A percentile compares a stretch with the other conserved stretches of the same genome.
These are phyloP conservation scores for Parauchenoglanis punctatus DNA, from an alignment of 2,797 vertebrate species.

Conservation along the genomic window DNA sequence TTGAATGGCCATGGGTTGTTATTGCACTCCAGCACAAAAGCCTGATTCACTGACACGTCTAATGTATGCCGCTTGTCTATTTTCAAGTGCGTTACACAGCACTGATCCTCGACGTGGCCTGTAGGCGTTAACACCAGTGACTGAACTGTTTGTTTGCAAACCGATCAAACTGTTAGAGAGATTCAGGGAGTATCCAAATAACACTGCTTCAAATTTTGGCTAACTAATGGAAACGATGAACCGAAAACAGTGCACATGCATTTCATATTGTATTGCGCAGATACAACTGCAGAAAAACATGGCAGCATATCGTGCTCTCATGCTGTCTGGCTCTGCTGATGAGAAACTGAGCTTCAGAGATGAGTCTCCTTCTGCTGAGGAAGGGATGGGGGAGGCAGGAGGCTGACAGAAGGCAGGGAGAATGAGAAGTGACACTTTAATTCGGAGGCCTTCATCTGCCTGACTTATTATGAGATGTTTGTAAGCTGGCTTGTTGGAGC, in stretches of 20 bases:
- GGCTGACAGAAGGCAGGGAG: slow-evolving; percentile 77
- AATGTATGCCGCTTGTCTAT: slow-evolving; percentile 16
- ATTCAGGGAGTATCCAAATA: not conserved
- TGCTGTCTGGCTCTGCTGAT: slow-evolving; percentile 17
- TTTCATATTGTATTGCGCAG: not conserved
- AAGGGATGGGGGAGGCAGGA: slow-evolving; percentile 45
- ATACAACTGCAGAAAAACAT: slow-evolving; percentile 3
- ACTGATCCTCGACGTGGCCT: not conserved
- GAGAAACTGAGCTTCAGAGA: slow-evolving; percentile 45
- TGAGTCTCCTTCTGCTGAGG: slow-evolving; percentile 63
- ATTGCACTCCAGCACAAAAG: slow-evolving; percentile 9
- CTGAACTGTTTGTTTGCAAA: slow-evolving; percentile 26
- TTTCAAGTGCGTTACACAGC: slow-evolving; percentile 24
- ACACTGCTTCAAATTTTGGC: not conserved
- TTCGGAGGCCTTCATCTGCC: slow-evolving; percentile 79
- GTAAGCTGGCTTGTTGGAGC: slow-evolving; percentile 78
- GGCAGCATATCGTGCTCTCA: not conserved
- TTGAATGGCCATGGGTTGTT: not conserved
- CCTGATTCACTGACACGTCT: not conserved
- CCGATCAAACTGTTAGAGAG: slow-evolving; percentile 15
- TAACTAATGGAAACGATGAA: not conserved
- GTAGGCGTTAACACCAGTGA: slow-evolving; percentile 5
- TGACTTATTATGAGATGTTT: slow-evolving; percentile 82
- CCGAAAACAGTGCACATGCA: not conserved
- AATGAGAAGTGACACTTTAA: slow-evolving; percentile 86